Percentiles rank a stretch among this genome's conserved stretches.
Conservation (phyloP, 2,113 vertebrate genomes). For the Cebidichthys violaceus region DNA sequence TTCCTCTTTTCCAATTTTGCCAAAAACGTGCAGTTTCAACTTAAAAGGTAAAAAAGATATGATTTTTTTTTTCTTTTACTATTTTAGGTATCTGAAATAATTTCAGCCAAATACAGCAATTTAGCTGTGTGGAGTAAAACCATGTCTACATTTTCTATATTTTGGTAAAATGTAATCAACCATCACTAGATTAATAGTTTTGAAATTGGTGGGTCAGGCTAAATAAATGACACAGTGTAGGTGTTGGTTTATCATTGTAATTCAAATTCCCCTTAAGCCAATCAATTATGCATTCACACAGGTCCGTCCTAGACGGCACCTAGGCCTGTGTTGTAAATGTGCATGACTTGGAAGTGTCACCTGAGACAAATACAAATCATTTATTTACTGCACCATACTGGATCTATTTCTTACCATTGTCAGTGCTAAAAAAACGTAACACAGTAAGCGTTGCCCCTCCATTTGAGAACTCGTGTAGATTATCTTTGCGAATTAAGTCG, state of each 20-base stretch:
- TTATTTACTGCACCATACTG: background rate
- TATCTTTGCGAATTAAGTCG: background rate
- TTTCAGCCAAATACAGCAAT: background rate
- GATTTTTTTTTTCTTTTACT: background rate
- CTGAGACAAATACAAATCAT: background rate
- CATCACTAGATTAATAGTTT: background rate
- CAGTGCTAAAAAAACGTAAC: rapidly evolving
- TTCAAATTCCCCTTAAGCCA: background rate
- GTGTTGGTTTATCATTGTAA: background rate
- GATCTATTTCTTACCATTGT: slow-evolving; percentile 49
- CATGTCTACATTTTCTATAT: background rate
- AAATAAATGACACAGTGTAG: background rate
- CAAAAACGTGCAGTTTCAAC: background rate
- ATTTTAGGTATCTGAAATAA: background rate
- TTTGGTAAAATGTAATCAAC: background rate
- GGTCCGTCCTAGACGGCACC: no score
- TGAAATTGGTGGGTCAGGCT: background rate
- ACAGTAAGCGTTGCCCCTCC: background rate
- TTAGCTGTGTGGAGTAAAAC: background rate
- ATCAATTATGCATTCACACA: background rate
- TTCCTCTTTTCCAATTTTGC: background rate
- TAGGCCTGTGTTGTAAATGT: background rate
- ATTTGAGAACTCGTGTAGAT: rapidly evolving
- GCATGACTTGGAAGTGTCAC: background rate
- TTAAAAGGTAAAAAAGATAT: background rate